phyloP scores from a whole-genome alignment of 2,113 vertebrate genomes.

The Polyodon spathula region DNA sequence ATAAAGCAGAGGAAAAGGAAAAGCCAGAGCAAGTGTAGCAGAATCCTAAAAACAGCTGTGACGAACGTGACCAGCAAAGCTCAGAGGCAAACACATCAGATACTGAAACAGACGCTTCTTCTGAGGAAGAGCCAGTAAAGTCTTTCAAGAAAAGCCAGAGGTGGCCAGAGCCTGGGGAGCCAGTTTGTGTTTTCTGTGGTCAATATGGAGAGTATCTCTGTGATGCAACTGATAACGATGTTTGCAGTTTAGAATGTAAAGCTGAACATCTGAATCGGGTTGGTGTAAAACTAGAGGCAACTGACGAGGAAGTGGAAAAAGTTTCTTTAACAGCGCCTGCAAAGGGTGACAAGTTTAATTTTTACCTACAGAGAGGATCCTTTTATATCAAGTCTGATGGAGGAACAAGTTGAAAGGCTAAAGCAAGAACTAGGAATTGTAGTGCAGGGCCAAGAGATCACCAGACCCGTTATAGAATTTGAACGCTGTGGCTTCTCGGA shows the following conservation, averaged over 20 bases:
- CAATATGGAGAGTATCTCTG: conserved; percentile 95
- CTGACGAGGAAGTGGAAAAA: conserved; percentile 24
- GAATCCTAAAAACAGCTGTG: conserved; percentile 9
- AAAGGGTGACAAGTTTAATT: conserved; percentile 34
- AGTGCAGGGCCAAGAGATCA: conserved; percentile 60
- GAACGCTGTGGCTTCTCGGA: conserved; percentile 78
- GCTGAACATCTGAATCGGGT: conserved; percentile 66
- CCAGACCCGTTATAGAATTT: conserved; percentile 81
- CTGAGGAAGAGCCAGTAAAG: conserved; percentile 74
- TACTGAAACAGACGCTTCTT: conserved; percentile 1
- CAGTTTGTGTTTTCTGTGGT: conserved; percentile 81
- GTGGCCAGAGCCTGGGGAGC: conserved; percentile 82
- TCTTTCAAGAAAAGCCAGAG: conserved; percentile 84
- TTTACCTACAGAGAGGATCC: conserved; percentile 72
- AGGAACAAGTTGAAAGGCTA: conserved; percentile 75
- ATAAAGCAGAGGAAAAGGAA: background rate
- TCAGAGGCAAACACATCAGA: too few relatives aligned
- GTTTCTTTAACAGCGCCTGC: conserved; percentile 17
- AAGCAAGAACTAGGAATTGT: conserved; percentile 73
- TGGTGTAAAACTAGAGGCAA: conserved; percentile 35
- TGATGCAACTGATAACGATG: conserved; percentile 79
- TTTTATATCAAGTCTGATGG: conserved; percentile 69
- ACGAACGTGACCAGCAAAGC: background rate
- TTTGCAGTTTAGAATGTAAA: conserved; percentile 95
- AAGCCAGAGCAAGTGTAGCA: conserved; percentile 4